Percentiles rank a stretch among this genome's conserved stretches.
Conservation (phyloP, 1,140 invertebrate species). For the Elysia chlorotica region DNA sequence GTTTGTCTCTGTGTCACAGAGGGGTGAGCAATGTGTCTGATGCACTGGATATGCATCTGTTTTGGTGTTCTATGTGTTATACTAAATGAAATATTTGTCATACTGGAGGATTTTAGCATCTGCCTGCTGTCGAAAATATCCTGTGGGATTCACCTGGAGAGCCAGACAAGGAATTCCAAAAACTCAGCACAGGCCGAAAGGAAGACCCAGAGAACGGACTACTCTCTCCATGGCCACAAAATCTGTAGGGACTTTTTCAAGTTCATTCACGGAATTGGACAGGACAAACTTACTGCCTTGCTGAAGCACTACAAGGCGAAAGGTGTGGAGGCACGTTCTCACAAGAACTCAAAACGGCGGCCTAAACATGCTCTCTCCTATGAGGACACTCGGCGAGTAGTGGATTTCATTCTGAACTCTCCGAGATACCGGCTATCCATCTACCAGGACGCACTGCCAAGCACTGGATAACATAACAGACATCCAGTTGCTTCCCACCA, state of each 20-base stretch:
- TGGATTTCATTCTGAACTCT: neutral
- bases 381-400: neutral
- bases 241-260: neutral
- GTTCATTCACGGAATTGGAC: neutral
- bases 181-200: neutral
- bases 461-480: too few species aligned
- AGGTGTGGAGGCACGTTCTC: neutral
- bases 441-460: neutral
- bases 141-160: neutral
- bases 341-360: neutral
- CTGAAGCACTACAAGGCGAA: neutral
- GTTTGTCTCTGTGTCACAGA: too few species aligned
- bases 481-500: neutral
- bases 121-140: too few species aligned
- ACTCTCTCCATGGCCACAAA: neutral
- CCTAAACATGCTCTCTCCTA: neutral
- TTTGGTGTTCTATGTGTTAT: too few species aligned
- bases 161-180: neutral
- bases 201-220: neutral
- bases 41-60: too few species aligned
- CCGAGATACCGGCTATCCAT: neutral
- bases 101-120: too few species aligned
- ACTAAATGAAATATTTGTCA: too few species aligned
- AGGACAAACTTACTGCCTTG: neutral
- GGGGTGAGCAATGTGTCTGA: too few species aligned